phyloP scores from a whole-genome alignment of 2,113 vertebrate genomes.

The Geococcyx californianus region DNA sequence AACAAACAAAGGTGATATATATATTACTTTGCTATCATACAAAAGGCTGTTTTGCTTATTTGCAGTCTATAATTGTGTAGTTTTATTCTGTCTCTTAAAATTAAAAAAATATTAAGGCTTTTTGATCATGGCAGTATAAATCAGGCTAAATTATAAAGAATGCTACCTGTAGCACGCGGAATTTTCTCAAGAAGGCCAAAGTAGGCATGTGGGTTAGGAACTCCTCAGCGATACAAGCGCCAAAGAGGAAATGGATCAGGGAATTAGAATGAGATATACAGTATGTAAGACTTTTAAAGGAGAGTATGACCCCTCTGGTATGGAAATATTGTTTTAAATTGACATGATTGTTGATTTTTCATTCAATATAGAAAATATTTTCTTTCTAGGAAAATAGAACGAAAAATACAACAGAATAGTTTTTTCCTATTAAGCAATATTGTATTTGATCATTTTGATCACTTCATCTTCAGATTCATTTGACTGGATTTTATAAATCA shows the following conservation, averaged over 20 bases:
- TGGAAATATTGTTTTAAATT: neutral
- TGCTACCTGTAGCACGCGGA: neutral
- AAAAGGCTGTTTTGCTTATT: neutral
- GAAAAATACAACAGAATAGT: rapidly evolving
- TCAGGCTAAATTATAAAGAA: neutral
- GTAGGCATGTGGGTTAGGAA: neutral
- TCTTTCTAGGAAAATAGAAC: neutral
- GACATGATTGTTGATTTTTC: neutral
- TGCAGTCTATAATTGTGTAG: neutral
- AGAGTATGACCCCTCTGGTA: neutral
- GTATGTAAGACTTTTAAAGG: neutral
- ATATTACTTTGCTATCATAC: neutral
- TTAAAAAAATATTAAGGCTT: neutral
- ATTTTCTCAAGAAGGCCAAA: neutral
- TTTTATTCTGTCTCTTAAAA: neutral
- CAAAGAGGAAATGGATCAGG: neutral
- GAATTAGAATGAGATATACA: neutral
- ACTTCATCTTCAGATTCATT: neutral
- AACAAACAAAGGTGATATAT: rapidly evolving
- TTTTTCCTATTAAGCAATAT: neutral
- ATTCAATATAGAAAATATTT: neutral
- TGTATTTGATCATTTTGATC: neutral
- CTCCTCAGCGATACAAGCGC: neutral
- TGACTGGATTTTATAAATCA: neutral
- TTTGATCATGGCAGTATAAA: neutral